Base-by-base conservation (phyloP, 2,888 invertebrate species). In the Siphlonurus alternatus region DNA sequence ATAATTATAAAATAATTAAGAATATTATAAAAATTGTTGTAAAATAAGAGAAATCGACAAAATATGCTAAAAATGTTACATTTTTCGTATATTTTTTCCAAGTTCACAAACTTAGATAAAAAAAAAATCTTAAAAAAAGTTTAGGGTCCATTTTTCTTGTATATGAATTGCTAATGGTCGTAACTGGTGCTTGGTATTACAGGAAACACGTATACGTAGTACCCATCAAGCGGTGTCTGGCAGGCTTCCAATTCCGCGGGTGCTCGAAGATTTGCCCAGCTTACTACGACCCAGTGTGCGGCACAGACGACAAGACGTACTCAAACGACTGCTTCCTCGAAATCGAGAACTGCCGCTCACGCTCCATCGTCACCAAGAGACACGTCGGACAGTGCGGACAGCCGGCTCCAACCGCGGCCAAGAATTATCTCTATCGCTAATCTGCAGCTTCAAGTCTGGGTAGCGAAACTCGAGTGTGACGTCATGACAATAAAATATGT, bases 261-360 rank as follows among this genome's bases (percentile, higher is more conserved):
- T 93, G 93, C 72, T 88, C 89, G 61, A 84, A 87, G 71, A 91
- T 93, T 69, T 93, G 93, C 71, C 87, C 92, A 7, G 82, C 88
- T 0, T 88, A 89, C 70, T 93, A 86, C 77, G 91, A 93, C 72
- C 93, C 93, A 0, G 90, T 94, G 3, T 95, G 95, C 74, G 95
- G 93, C n/a, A 89, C 88, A 1, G 94, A 95, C 73, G 84, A 84
- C 66, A 90, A 88, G 80, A 94, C 94, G 0, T 95, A 95, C 81
- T 89, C 93, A 72, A 95, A 95, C 77, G 87, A 87, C 70, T 95
- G 95, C 76, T 90, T 93, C 81, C 78, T 95, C 71, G 88, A 90
- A 73, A 88, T 93, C 77, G 93, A 94, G 76, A 93, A 91, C 71
- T 95, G 93, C 74, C 83, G 90, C 72, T 88, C 90, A 69, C 83